Percentiles rank a stretch among this genome's conserved stretches.
Conservation (phyloP, 2,888 invertebrate species). For the Drosophila peninsularis region DNA sequence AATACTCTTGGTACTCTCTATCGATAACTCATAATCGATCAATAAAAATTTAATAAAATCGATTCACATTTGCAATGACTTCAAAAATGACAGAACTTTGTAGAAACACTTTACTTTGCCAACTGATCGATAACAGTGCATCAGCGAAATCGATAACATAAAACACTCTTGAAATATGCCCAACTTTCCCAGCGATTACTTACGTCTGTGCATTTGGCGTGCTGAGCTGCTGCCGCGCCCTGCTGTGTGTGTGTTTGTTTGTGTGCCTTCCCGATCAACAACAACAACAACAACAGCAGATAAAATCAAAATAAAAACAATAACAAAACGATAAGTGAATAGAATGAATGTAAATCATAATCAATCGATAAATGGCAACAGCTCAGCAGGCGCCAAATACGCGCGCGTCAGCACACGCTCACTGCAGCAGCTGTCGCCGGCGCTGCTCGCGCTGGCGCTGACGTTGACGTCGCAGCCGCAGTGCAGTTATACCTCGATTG, state of each 20-base stretch:
- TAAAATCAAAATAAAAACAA: background rate
- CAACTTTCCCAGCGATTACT: constrained; percentile 47
- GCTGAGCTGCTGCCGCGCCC: constrained; percentile 60
- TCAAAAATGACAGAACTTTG: background rate
- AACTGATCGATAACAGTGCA: background rate
- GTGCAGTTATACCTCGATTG: constrained; percentile 68
- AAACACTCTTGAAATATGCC: constrained; percentile 23
- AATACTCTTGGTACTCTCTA: background rate
- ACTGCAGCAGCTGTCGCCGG: constrained; percentile 43
- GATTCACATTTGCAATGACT: background rate
- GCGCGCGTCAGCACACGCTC: constrained; percentile 44
- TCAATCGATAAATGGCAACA: constrained; percentile 49
- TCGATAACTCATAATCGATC: constrained; percentile 12
- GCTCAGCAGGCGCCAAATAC: constrained; percentile 69
- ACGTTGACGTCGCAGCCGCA: constrained; percentile 62
- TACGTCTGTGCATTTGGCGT: constrained; percentile 64
- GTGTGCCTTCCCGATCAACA: constrained; percentile 20
- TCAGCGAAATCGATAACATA: constrained; percentile 4
- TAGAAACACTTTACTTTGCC: background rate
- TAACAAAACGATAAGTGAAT: constrained; percentile 13
- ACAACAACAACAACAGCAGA: constrained; percentile 35
- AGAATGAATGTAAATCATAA: constrained; percentile 6
- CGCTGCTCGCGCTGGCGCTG: constrained; percentile 60
- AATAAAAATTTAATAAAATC: background rate
- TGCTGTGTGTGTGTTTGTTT: constrained; percentile 20